Conservation (phyloP, 2,797 vertebrate species). For the Anniella stebbinsi region DNA sequence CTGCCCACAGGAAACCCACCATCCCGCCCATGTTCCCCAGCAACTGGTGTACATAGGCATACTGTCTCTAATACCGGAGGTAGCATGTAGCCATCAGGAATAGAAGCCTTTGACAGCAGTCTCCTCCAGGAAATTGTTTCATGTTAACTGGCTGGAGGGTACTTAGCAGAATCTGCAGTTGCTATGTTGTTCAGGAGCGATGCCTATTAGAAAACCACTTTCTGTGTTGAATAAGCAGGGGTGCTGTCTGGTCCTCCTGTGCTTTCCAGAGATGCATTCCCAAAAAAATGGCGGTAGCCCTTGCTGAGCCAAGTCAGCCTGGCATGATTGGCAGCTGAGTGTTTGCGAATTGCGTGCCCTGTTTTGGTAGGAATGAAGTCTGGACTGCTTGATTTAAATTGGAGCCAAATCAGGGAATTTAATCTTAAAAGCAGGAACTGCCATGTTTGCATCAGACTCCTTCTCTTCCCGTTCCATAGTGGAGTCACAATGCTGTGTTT, state of each 20-base stretch:
- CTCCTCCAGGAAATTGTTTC: conserved; percentile 5
- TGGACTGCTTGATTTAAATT: background rate
- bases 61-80: too few species aligned
- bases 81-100: too few species aligned
- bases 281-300: conserved; percentile 1
- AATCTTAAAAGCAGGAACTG: background rate
- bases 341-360: rapidly evolving
- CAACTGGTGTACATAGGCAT: too few species aligned
- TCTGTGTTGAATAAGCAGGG: background rate
- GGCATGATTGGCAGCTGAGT: background rate
- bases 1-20: too few species aligned
- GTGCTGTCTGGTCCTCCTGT: background rate
- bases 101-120: too few species aligned
- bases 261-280: background rate
- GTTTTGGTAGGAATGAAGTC: background rate
- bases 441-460: background rate
- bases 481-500: background rate
- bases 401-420: background rate
- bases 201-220: background rate
- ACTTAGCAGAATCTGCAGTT: conserved; percentile 45
- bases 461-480: background rate
- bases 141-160: conserved; percentile 31
- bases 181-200: background rate
- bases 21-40: too few species aligned
- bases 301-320: conserved; percentile 1